A percentile compares a stretch with the other conserved stretches of the same genome.
phyloP scores from a whole-genome alignment of 2,113 vertebrate species.

The Protomyctophum bolini region DNA sequence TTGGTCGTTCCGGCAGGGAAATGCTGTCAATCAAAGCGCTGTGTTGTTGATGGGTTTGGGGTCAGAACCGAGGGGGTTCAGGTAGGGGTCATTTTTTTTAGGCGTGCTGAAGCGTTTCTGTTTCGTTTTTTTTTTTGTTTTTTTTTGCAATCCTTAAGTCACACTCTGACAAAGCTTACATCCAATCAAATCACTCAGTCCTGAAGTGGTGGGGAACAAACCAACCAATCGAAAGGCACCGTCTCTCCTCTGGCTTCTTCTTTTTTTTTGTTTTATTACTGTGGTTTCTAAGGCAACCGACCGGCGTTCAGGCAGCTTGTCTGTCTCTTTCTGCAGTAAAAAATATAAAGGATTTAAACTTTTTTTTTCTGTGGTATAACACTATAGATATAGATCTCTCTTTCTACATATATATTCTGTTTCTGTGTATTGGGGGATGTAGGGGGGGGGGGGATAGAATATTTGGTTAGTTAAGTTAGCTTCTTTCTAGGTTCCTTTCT shows the following conservation, averaged over 20 bases:
- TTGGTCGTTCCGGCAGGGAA: constrained; percentile 70
- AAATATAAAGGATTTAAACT: constrained; percentile 81
- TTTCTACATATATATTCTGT: constrained; percentile 68
- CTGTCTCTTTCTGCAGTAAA: constrained; percentile 66
- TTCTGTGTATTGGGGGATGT: constrained; percentile 61
- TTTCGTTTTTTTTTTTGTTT: constrained; percentile 19
- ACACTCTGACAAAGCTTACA: constrained; percentile 67
- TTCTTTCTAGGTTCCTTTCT: constrained; percentile 55
- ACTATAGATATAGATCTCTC: constrained; percentile 73
- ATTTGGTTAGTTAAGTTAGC: constrained; percentile 79
- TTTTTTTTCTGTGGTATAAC: constrained; percentile 59
- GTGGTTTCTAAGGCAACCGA: constrained; percentile 83
- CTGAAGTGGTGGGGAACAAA: constrained; percentile 73
- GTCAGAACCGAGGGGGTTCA: constrained; percentile 22
- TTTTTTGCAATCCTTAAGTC: constrained; percentile 66
- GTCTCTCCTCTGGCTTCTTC: constrained; percentile 71
- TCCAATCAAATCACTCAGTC: constrained; percentile 72
- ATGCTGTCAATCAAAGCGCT: constrained; percentile 59
- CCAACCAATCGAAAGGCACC: constrained; percentile 81
- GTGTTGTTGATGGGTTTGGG: constrained; percentile 21
- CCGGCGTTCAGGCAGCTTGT: constrained; percentile 79
- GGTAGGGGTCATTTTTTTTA: constrained; percentile 45
- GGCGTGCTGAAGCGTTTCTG: neutral
- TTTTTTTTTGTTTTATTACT: constrained; percentile 71
- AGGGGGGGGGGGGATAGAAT: constrained; percentile 54